Conservation (phyloP, 2,797 vertebrate genomes). For the Limosa lapponica region DNA sequence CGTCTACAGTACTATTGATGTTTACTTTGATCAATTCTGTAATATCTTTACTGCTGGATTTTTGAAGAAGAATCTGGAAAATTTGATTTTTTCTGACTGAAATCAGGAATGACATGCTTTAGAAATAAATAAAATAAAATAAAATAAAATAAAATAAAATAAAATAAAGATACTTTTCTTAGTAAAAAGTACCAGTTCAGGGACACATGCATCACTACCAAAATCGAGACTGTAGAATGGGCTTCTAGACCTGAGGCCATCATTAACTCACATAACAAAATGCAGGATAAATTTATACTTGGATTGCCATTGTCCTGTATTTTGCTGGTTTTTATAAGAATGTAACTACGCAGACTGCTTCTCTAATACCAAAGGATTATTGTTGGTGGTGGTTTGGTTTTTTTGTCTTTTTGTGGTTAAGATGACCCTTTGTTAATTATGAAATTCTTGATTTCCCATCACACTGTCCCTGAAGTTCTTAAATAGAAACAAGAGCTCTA, state of each 20-base stretch:
- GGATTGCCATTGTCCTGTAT: not conserved
- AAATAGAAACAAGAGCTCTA: not conserved
- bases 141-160: not conserved
- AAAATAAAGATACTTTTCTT: not conserved
- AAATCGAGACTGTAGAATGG: not conserved
- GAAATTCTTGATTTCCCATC: not conserved
- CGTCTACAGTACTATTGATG: not conserved
- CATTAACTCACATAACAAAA: not conserved
- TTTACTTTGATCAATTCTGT: not conserved
- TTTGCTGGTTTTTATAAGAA: not conserved
- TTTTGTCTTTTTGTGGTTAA: not conserved
- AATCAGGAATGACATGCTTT: not conserved
- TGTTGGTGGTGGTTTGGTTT: not conserved
- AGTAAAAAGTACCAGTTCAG: not conserved
- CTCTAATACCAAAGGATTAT: not conserved
- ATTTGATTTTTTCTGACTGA: not conserved
- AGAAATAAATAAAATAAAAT: not conserved
- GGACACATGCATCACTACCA: not conserved
- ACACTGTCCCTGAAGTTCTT: not conserved
- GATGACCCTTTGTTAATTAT: not conserved
- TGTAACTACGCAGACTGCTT: not conserved
- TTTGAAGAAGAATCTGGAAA: not conserved
- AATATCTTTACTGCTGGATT: not conserved
- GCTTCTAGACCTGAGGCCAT: not conserved
- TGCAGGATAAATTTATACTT: not conserved